Conservation (phyloP, 2,797 vertebrate species). For the Triplophysa bombifrons region DNA sequence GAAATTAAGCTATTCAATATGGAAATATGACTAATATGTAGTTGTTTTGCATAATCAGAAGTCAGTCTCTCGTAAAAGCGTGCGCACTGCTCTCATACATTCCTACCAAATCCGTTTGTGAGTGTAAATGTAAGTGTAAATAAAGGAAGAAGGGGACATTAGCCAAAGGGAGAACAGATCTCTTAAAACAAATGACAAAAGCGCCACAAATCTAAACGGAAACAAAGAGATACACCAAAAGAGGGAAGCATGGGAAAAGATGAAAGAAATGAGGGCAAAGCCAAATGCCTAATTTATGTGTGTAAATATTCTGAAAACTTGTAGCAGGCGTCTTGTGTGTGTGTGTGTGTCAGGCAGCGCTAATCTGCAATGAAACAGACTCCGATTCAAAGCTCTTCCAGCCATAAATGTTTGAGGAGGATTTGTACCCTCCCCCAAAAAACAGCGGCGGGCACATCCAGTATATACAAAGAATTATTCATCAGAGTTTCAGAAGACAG, state of each 20-base stretch:
- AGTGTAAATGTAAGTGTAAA: background rate
- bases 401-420: constrained; percentile 53
- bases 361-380: constrained; percentile 65
- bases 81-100: background rate
- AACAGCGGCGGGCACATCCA: background rate
- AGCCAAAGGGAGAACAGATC: constrained; percentile 68
- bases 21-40: constrained; percentile 49
- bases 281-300: constrained; percentile 52
- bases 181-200: constrained; percentile 30
- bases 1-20: constrained; percentile 49
- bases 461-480: constrained; percentile 31
- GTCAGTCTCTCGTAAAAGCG: constrained; percentile 35
- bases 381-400: constrained; percentile 59
- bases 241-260: background rate
- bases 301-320: constrained; percentile 59
- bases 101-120: background rate
- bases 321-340: constrained; percentile 48
- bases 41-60: constrained; percentile 40
- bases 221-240: background rate
- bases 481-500: constrained; percentile 18
- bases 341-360: constrained; percentile 58
- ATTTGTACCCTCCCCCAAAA: constrained; percentile 41
- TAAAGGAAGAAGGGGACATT: background rate
- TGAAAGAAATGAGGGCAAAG: constrained; percentile 26
- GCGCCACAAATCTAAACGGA: constrained; percentile 9